Conservation (phyloP, 2,113 vertebrate species). For the Epinephelus moara region DNA sequence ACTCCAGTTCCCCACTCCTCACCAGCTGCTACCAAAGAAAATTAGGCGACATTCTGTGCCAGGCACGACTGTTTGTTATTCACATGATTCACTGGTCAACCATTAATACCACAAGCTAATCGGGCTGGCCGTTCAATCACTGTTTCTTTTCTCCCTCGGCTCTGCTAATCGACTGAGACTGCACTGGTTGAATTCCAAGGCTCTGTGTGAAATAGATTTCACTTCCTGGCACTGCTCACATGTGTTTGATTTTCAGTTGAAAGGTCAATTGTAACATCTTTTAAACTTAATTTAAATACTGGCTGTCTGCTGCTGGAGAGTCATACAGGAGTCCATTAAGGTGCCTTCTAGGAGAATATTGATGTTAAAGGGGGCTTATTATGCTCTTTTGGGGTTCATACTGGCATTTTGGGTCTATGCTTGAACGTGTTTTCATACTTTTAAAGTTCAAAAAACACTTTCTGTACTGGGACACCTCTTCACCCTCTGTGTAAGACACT, state of each 20-base stretch:
- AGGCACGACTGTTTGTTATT: conserved; percentile 51
- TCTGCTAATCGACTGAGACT: background rate
- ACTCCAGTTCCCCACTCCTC: background rate
- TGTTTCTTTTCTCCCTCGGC: background rate
- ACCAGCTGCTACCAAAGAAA: conserved; percentile 40
- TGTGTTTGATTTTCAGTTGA: background rate
- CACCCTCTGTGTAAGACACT: too few relatives aligned
- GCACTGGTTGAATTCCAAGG: conserved; percentile 15
- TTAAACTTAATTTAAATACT: conserved; percentile 10
- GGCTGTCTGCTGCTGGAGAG: background rate
- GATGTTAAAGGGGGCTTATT: background rate
- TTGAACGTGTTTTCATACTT: too few relatives aligned
- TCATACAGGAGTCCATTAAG: conserved; percentile 6
- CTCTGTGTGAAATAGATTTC: conserved; percentile 25
- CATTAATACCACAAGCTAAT: conserved; percentile 19
- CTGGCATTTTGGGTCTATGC: too few relatives aligned
- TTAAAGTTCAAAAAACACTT: too few relatives aligned
- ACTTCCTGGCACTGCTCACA: conserved; percentile 1
- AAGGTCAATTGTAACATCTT: conserved; percentile 14
- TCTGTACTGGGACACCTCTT: too few relatives aligned
- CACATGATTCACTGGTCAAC: conserved; percentile 2
- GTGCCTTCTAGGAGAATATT: background rate
- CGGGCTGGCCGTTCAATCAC: conserved; percentile 8
- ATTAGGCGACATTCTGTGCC: background rate
- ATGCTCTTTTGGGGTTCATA: too few relatives aligned